phyloP scores from a whole-genome alignment of 2,888 invertebrate species.

The Rhodophaea formosa region DNA sequence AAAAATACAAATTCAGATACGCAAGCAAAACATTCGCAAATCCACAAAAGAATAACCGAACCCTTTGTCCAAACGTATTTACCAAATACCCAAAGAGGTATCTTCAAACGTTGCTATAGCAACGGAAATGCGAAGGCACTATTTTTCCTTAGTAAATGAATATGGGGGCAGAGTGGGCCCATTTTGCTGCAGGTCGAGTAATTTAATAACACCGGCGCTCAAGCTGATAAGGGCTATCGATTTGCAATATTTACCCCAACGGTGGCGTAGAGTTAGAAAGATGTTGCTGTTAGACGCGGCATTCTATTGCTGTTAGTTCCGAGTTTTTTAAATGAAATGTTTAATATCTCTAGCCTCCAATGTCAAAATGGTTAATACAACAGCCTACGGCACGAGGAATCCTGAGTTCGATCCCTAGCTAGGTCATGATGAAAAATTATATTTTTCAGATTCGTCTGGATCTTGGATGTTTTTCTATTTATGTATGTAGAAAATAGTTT shows the following conservation, averaged over 20 bases:
- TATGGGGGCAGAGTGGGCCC: constrained; percentile 23
- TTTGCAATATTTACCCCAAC: constrained; percentile 60
- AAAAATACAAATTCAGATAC: not conserved
- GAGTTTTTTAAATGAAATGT: not conserved
- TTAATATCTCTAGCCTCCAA: not conserved
- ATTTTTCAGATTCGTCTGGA: too few relatives aligned
- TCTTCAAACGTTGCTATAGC: constrained; percentile 3
- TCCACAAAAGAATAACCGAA: not conserved
- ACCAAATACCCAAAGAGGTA: not conserved
- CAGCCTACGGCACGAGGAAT: too few relatives aligned
- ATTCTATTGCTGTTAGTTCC: too few relatives aligned
- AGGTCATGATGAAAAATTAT: too few relatives aligned
- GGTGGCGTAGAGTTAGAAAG: constrained; percentile 36
- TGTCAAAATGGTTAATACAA: too few relatives aligned
- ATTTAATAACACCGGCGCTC: constrained; percentile 57
- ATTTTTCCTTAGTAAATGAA: constrained; percentile 10
- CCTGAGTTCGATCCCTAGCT: too few relatives aligned
- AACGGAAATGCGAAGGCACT: constrained; percentile 12
- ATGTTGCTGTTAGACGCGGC: not conserved
- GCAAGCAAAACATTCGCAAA: not conserved
- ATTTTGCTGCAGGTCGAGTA: constrained; percentile 44
- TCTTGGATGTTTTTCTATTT: too few relatives aligned
- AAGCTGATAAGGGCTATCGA: constrained; percentile 58
- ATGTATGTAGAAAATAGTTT: too few relatives aligned
- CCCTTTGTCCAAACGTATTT: not conserved